These are phyloP conservation scores for Solenopsis invicta DNA, from an alignment of 1,140 invertebrate species.

Conservation along the genomic window DNA sequence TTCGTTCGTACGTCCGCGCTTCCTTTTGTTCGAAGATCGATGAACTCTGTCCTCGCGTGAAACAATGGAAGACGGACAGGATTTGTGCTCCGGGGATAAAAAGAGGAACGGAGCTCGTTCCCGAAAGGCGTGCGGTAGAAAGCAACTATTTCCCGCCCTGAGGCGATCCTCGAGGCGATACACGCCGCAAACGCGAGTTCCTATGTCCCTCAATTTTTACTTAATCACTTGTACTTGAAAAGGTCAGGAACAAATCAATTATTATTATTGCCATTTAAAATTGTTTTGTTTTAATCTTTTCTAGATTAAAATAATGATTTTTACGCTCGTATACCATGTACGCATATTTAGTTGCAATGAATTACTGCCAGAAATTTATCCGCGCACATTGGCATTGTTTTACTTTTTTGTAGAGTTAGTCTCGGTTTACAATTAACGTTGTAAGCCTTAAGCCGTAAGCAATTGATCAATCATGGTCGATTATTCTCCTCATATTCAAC, in stretches of 20 bases:
- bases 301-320: neutral
- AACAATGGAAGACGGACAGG: conserved; percentile 42
- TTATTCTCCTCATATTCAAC: too few relatives aligned
- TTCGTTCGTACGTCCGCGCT: neutral
- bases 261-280: neutral
- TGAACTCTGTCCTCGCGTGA: conserved; percentile 59
- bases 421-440: too few relatives aligned
- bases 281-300: neutral
- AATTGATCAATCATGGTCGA: too few relatives aligned
- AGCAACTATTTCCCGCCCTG: conserved; percentile 24
- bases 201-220: neutral
- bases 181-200: neutral
- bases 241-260: neutral
- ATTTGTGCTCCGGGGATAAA: neutral
- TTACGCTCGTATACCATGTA: neutral
- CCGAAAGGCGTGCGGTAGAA: neutral
- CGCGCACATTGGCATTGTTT: neutral
- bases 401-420: too few relatives aligned
- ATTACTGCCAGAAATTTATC: neutral
- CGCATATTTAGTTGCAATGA: neutral
- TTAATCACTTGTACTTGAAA: neutral
- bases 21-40: conserved; percentile 68
- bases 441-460: too few relatives aligned
- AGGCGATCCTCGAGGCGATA: neutral
- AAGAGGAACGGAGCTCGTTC: conserved; percentile 31